Evolutionary conservation across 2,797 vertebrate genomes (phyloP).

Genomic region (Decapterus maruadsi): DNA sequence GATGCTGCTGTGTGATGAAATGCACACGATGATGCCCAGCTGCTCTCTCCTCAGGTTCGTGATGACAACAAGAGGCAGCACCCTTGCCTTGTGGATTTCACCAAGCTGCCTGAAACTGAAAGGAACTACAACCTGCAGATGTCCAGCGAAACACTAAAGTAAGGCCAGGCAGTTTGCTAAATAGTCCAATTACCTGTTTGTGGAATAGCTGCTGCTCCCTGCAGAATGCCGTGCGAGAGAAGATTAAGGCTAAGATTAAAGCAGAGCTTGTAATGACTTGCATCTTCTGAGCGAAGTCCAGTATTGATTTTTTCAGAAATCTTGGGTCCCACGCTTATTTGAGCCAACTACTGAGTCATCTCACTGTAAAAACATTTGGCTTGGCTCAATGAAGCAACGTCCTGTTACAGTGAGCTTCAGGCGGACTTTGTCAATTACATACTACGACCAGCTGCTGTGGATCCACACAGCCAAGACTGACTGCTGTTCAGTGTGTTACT

Average conservation of each 20-base stretch:
- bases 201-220: conserved; percentile 21
- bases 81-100: conserved; percentile 97
- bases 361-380: conserved; percentile 64
- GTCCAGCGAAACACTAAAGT: conserved; percentile 99
- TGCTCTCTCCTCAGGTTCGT: conserved; percentile 87
- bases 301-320: conserved; percentile 67
- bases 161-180: conserved; percentile 65
- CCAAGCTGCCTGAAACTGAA: conserved; percentile 97
- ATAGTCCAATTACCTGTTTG: conserved; percentile 50
- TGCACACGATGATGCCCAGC: neutral
- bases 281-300: conserved; percentile 59
- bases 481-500: neutral
- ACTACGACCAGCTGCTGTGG: neutral
- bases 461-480: conserved; percentile 1
- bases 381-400: conserved; percentile 26
- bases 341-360: conserved; percentile 57
- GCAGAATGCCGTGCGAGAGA: conserved; percentile 39
- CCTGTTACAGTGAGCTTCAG: conserved; percentile 14
- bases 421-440: conserved; percentile 24
- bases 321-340: conserved; percentile 48
- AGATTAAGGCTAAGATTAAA: conserved; percentile 67
- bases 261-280: conserved; percentile 54
- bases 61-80: conserved; percentile 99
- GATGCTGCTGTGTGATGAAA: neutral
- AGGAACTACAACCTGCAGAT: conserved; percentile 99